Evolutionary conservation across 2,888 invertebrate species (phyloP).

Genomic region (Seira sanloemensis): DNA sequence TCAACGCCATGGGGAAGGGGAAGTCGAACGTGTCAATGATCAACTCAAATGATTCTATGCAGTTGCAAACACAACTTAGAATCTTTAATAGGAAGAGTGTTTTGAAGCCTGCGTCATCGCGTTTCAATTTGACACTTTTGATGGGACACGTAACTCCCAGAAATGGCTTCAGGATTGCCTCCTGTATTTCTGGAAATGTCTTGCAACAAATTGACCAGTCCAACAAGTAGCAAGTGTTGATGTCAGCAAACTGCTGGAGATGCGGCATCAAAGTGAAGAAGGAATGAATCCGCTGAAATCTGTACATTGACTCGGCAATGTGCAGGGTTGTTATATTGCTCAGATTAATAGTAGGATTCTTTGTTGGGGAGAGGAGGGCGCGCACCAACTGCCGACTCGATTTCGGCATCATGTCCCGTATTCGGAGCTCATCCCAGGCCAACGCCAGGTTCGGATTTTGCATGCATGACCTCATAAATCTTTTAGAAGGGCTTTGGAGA

Average conservation of each 20-base stretch:
- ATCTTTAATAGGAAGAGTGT: constrained; percentile 52
- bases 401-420: constrained; percentile 32
- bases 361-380: constrained; percentile 18
- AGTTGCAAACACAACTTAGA: constrained; percentile 27
- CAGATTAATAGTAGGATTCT: constrained; percentile 24
- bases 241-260: constrained; percentile 31
- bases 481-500: constrained; percentile 18
- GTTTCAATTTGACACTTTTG: constrained; percentile 22
- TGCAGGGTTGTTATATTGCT: constrained; percentile 38
- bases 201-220: constrained; percentile 54
- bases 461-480: constrained; percentile 32
- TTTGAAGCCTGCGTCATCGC: constrained; percentile 51
- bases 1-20: constrained; percentile 42
- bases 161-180: constrained; percentile 29
- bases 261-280: constrained; percentile 39
- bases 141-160: neutral
- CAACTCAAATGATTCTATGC: constrained; percentile 57
- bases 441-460: constrained; percentile 32
- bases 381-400: constrained; percentile 11
- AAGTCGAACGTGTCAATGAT: constrained; percentile 35
- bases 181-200: constrained; percentile 45
- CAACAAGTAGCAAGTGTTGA: constrained; percentile 32
- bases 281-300: constrained; percentile 45
- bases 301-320: constrained; percentile 28
- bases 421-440: constrained; percentile 38